A percentile compares a stretch with the other conserved stretches of the same genome.
Conservation (phyloP, 1,140 invertebrate species). For the Drosophila kohkoa region DNA sequence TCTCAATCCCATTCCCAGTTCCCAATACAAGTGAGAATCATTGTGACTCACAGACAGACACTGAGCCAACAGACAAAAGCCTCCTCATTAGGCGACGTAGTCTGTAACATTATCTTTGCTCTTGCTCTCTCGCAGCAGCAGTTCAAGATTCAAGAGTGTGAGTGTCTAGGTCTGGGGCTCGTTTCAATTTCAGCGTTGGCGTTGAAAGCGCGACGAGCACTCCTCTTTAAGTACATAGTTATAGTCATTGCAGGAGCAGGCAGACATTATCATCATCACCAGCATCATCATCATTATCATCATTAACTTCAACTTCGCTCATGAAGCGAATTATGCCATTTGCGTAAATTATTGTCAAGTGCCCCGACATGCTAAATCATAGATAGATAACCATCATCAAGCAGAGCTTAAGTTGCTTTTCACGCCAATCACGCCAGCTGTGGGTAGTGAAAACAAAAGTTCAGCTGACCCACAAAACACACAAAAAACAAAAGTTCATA, state of each 20-base stretch:
- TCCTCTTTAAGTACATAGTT: constrained; percentile 77
- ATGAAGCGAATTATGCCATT: constrained; percentile 79
- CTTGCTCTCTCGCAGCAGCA: constrained; percentile 1
- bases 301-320: constrained; percentile 58
- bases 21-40: constrained; percentile 66
- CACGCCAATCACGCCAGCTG: constrained; percentile 62
- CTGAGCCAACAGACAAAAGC: constrained; percentile 69
- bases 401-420: constrained; percentile 49
- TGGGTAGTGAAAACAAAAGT: constrained; percentile 67
- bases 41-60: constrained; percentile 60
- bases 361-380: constrained; percentile 70
- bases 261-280: constrained; percentile 39
- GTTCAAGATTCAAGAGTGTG: constrained; percentile 5
- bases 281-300: constrained; percentile 47
- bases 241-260: constrained; percentile 68
- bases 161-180: constrained; percentile 30
- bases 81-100: constrained; percentile 74
- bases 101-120: constrained; percentile 35
- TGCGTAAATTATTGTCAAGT: constrained; percentile 81
- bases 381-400: constrained; percentile 55
- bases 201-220: constrained; percentile 79
- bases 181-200: constrained; percentile 80
- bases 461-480: constrained; percentile 55
- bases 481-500: constrained; percentile 45
- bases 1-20: constrained; percentile 10